Base-by-base conservation (phyloP, 2,797 vertebrate genomes). In the Danio aesculapii region DNA sequence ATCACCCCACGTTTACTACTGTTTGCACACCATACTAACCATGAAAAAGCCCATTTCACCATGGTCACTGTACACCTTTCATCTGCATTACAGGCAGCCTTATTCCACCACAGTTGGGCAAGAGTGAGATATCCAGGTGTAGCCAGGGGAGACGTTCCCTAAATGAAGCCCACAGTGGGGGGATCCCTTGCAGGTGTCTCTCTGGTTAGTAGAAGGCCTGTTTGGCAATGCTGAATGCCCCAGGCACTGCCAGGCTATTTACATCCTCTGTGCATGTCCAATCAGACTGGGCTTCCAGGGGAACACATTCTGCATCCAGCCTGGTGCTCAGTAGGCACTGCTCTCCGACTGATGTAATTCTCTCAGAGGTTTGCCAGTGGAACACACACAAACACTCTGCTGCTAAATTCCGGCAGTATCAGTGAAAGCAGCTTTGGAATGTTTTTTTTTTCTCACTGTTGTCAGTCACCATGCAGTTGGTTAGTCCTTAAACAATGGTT, bases 1-100 rank as follows among this genome's bases (percentile, higher is more conserved):
- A 92, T 90, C 58, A 53, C 80, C 64, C 87, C 80, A 82, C 63
- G 82, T 81, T 89, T 92, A 91, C 91, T 89, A 85, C 83, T 75
- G 74, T 47, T 12, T 64, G 63, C 75, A 75, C 66, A 72, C 63
- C 63, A 69, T 74, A 81, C 57, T 41, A 44, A 66, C 69, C 50
- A 30, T 52, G 19, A 72, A 80, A 79, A 84, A 84, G 75, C 78
- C 64, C 57, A 75, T 81, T 85, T 85, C 17, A 73, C 62, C 64
- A 61, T 50, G 77, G 81, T 82, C 81, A 76, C 30, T 17, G 62
- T 43, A 14, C 16, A 78, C 59, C 50, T 83, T 84, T 84, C 73
- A 84, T 84, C 63, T 81, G 53, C 58, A 19, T 61, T 77, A 83
- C 79, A 78, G 75, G 55, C 75, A 76, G 61, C 49, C 52, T 55